A percentile compares a stretch with the other conserved stretches of the same genome.
These are phyloP conservation scores for Xanthorhoe designata DNA, from an alignment of 2,888 invertebrate species.

Conservation along the genomic window DNA sequence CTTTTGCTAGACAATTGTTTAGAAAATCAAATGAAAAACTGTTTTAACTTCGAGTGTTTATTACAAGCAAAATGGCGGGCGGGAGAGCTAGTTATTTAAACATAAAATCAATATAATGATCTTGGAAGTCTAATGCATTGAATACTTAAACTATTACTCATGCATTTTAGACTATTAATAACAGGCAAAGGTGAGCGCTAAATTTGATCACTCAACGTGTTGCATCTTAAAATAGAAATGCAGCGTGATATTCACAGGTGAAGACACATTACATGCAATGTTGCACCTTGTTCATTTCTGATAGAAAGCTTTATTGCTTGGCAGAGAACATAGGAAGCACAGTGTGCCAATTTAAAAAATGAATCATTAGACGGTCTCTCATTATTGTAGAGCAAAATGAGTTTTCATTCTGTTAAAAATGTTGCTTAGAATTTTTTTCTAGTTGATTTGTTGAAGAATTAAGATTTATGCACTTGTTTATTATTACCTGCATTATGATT, in stretches of 20 bases:
- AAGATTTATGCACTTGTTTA: no score
- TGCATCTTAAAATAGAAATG: slow-evolving; percentile 38
- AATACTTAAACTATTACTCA: slow-evolving; percentile 25
- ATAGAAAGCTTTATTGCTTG: slow-evolving; percentile 29
- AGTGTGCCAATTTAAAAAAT: slow-evolving; percentile 32
- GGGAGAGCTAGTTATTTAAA: no score
- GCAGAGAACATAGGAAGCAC: slow-evolving; percentile 34
- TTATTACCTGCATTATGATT: no score
- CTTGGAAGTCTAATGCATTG: not conserved
- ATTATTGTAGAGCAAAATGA: slow-evolving; percentile 8
- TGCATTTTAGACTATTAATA: slow-evolving; percentile 30
- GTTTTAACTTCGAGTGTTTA: no score
- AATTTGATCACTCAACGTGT: slow-evolving; percentile 37
- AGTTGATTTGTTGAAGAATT: not conserved
- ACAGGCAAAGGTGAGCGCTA: slow-evolving; percentile 32
- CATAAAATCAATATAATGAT: not conserved
- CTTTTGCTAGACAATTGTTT: no score
- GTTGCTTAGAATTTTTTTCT: not conserved
- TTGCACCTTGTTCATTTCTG: slow-evolving; percentile 17
- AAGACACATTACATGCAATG: slow-evolving; percentile 4
- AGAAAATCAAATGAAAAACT: no score
- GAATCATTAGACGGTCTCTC: slow-evolving; percentile 26
- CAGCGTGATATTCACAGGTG: slow-evolving; percentile 38
- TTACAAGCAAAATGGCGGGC: no score
- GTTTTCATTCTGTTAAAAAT: not conserved